These are phyloP conservation scores for Sarcophaga peregrina DNA, from an alignment of 1,140 invertebrate genomes.

Conservation along the genomic window DNA sequence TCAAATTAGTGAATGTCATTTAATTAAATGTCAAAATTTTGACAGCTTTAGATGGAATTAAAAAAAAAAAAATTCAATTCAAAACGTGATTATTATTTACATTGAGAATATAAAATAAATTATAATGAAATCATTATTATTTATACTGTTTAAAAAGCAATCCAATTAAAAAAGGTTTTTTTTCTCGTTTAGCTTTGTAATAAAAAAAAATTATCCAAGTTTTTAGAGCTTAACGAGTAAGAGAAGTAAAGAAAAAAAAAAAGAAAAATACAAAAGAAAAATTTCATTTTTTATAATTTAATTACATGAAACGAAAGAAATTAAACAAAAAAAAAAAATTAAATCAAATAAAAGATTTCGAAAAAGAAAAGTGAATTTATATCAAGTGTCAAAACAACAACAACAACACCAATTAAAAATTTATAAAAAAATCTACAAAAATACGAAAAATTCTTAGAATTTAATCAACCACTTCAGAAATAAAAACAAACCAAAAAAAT, in stretches of 20 bases:
- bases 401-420: too few species aligned
- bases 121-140: too few species aligned
- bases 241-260: background rate
- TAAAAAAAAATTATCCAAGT: background rate
- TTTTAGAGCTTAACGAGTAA: background rate
- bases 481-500: too few species aligned
- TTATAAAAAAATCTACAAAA: too few species aligned
- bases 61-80: background rate
- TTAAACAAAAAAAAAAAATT: background rate
- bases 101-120: too few species aligned
- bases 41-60: background rate
- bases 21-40: background rate
- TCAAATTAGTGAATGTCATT: background rate
- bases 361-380: background rate
- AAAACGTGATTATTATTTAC: background rate
- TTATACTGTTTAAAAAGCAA: background rate
- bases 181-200: background rate
- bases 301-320: background rate
- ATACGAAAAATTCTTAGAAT: too few species aligned
- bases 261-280: background rate
- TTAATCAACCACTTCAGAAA: too few species aligned
- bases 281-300: slow-evolving; percentile 20
- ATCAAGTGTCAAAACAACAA: background rate
- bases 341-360: background rate
- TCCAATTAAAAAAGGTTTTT: background rate